Conservation (phyloP, 2,888 invertebrate genomes). For the Dimorphilus gyrociliatus region DNA sequence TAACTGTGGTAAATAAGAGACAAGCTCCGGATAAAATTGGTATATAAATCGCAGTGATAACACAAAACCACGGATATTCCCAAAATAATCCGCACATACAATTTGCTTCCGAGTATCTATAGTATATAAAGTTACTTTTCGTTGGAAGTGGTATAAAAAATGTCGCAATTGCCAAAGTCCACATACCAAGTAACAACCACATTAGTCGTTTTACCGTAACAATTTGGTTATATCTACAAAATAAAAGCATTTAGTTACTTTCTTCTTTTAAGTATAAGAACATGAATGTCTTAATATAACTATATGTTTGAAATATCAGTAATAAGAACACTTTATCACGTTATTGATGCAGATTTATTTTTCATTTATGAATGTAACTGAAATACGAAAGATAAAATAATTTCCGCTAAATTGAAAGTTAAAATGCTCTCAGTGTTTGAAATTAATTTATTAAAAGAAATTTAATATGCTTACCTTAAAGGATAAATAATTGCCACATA, state of each 20-base stretch:
- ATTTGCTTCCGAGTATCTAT: slow-evolving; percentile 3
- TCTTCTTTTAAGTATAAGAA: too few species aligned
- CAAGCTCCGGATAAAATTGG: slow-evolving; percentile 10
- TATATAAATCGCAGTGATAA: slow-evolving; percentile 7
- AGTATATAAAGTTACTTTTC: slow-evolving; percentile 7
- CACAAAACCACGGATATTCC: slow-evolving; percentile 4
- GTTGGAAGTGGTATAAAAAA: slow-evolving; percentile 10
- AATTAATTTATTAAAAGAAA: too few species aligned
- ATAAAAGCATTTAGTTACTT: too few species aligned
- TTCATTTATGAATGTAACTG: too few species aligned
- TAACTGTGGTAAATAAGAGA: slow-evolving; percentile 7
- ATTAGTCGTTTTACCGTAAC: background rate
- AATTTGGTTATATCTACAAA: background rate
- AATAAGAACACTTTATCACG: too few species aligned
- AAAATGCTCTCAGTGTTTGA: too few species aligned
- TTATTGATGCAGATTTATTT: too few species aligned
- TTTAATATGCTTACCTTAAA: slow-evolving; percentile 9
- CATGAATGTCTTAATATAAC: too few species aligned
- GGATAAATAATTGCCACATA: slow-evolving; percentile 12
- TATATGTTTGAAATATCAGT: too few species aligned
- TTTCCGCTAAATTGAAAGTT: too few species aligned
- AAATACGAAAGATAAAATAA: too few species aligned
- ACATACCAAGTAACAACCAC: background rate
- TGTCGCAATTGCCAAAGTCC: slow-evolving; percentile 7
- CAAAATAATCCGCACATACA: slow-evolving; percentile 6